Evolutionary conservation across 2,113 vertebrate genomes (phyloP), one percentile per base, ranked within the genome.

Genomic region (Calidris pygmaea): DNA sequence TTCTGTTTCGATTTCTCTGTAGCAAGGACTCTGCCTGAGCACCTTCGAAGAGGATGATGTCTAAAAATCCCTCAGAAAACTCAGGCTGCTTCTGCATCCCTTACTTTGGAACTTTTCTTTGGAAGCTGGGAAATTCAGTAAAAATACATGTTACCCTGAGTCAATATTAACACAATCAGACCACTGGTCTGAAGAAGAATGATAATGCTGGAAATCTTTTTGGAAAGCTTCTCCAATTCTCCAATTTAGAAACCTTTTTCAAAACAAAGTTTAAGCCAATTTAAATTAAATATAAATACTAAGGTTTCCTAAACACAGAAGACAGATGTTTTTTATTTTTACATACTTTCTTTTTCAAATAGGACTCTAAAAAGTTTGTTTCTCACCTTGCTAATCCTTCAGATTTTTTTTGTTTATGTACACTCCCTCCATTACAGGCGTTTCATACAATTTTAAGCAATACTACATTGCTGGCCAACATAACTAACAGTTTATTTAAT

Each of bases 1-100:
- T 16, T 65, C 35, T 58, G 32, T 56, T 85, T 14, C 0, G 0
- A 45, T 32, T 74, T 87, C 47, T 43, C n/a, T 45, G 17, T 26
- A 32, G 59, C 4, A 14, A 79, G 34, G 72, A 13, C 14, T 12
- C 60, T 15, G 12, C 23, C 53, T 47, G 10, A 14, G 29, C 0
- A 2, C 10, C 16, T 47, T 39, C 2, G 1, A 32, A 62, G 29
- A 75, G 12, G 21, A 55, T 15, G 20, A 59, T 32, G 20, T 30
- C 66, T 52, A 37, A 75, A 90, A 6, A 35, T 4, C 6, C 9
- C 10, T 43, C 39, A 73, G 26, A 80, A 80, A 83, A 83, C 73
- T 12, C 30, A 63, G 12, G 37, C 32, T 86, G 45, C 41, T 89
- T 60, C 63, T 66, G 52, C 50, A 58, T 24, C 13, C 50, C 22